A percentile compares a stretch with the other conserved stretches of the same genome.
phyloP scores from a whole-genome alignment of 1,140 invertebrate species.

The Lamellibrachia luymesi region DNA sequence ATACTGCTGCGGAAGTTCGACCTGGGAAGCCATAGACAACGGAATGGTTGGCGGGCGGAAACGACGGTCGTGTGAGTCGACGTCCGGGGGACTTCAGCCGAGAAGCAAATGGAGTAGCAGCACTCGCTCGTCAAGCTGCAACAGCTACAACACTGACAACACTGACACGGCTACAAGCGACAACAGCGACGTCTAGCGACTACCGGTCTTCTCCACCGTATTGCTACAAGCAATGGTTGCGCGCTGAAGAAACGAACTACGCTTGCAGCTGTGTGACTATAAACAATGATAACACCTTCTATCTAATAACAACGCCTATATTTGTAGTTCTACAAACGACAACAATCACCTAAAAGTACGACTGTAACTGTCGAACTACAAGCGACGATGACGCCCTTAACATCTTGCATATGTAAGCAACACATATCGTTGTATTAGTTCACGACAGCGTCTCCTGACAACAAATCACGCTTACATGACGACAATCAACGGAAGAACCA shows the following conservation, averaged over 20 bases:
- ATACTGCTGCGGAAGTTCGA: not conserved
- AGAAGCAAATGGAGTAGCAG: not conserved
- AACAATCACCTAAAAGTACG: not conserved
- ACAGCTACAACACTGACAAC: not conserved
- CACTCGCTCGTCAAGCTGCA: not conserved
- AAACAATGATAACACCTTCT: too few relatives aligned
- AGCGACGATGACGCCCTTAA: not conserved
- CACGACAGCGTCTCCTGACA: not conserved
- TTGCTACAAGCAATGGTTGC: not conserved
- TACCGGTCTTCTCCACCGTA: not conserved
- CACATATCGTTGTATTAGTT: too few relatives aligned
- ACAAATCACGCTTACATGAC: not conserved
- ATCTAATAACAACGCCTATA: not conserved
- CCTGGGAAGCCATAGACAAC: not conserved
- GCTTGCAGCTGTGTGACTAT: too few relatives aligned
- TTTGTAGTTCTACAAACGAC: not conserved
- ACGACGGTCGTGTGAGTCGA: not conserved
- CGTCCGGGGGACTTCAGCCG: not conserved
- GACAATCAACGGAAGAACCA: not conserved
- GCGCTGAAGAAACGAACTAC: not conserved
- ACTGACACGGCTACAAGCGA: not conserved
- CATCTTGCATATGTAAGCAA: not conserved
- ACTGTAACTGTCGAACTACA: not conserved
- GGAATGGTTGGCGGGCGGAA: not conserved
- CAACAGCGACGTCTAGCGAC: not conserved